Evolutionary conservation across 2,797 vertebrate species (phyloP).

Genomic region (Amniataba percoides): DNA sequence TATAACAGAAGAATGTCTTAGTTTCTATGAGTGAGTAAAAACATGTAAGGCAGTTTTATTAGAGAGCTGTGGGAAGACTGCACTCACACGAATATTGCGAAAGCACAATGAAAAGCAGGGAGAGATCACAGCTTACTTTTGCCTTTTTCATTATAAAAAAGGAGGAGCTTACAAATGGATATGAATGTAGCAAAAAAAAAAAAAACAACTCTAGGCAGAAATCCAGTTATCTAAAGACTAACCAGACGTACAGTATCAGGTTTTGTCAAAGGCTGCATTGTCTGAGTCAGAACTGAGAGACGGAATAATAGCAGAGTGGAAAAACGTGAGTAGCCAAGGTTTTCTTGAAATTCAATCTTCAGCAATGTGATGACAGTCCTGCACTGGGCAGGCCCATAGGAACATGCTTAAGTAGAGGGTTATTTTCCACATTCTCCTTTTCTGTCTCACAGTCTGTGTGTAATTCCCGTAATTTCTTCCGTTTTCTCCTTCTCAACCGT

Average conservation of each 20-base stretch:
- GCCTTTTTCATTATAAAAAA: constrained; percentile 58
- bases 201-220: constrained; percentile 47
- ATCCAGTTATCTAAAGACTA: constrained; percentile 62
- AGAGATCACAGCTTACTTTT: constrained; percentile 38
- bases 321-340: constrained; percentile 76
- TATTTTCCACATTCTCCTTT: constrained; percentile 78
- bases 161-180: constrained; percentile 60
- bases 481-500: constrained; percentile 42
- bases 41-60: constrained; percentile 59
- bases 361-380: constrained; percentile 78
- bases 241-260: constrained; percentile 73
- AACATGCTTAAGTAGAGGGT: constrained; percentile 72
- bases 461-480: constrained; percentile 70
- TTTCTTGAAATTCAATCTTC: constrained; percentile 83
- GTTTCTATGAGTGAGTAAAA: constrained; percentile 46
- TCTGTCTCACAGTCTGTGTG: constrained; percentile 73
- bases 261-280: constrained; percentile 80
- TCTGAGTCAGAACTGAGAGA: constrained; percentile 77
- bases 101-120: constrained; percentile 36
- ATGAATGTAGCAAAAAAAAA: constrained; percentile 56
- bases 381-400: constrained; percentile 72
- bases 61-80: constrained; percentile 39
- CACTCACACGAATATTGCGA: constrained; percentile 31
- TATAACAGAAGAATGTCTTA: constrained; percentile 13
- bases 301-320: constrained; percentile 79